phyloP scores from a whole-genome alignment of 1,140 invertebrate species.

The Diorhabda sublineata region DNA sequence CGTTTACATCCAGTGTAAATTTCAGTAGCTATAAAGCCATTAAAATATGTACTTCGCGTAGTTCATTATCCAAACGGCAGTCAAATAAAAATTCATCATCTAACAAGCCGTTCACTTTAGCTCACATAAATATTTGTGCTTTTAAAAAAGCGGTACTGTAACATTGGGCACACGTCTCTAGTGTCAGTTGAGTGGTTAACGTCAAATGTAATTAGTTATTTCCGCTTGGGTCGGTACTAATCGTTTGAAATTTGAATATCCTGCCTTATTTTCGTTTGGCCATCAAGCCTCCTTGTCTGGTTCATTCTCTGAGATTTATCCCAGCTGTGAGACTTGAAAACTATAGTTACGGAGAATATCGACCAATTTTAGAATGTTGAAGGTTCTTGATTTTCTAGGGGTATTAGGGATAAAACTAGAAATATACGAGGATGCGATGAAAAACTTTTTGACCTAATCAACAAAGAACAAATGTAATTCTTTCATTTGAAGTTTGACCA shows the following conservation, averaged over 20 bases:
- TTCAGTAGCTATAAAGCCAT: too few species aligned
- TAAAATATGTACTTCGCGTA: too few species aligned
- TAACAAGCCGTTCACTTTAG: neutral
- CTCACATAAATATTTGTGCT: conserved; percentile 2
- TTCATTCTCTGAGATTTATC: conserved; percentile 30
- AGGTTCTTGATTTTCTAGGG: too few species aligned
- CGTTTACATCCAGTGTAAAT: too few species aligned
- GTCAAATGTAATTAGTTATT: conserved; percentile 42
- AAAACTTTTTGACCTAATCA: too few species aligned
- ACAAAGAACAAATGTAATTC: too few species aligned
- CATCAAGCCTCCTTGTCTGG: conserved; percentile 31
- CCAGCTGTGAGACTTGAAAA: conserved; percentile 23
- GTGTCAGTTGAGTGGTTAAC: conserved; percentile 41
- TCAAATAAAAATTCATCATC: neutral
- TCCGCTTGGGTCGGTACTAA: conserved; percentile 39
- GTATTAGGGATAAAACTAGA: too few species aligned
- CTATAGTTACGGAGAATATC: neutral
- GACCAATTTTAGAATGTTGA: too few species aligned
- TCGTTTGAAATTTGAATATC: conserved; percentile 44
- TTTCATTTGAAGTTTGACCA: too few species aligned
- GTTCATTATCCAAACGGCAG: neutral
- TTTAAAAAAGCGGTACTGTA: conserved; percentile 1
- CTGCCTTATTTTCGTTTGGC: conserved; percentile 42
- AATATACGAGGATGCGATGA: too few species aligned
- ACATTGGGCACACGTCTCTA: conserved; percentile 25